These are phyloP conservation scores for Dexiosoma caninum DNA, from an alignment of 2,888 invertebrate species.

Conservation along the genomic window DNA sequence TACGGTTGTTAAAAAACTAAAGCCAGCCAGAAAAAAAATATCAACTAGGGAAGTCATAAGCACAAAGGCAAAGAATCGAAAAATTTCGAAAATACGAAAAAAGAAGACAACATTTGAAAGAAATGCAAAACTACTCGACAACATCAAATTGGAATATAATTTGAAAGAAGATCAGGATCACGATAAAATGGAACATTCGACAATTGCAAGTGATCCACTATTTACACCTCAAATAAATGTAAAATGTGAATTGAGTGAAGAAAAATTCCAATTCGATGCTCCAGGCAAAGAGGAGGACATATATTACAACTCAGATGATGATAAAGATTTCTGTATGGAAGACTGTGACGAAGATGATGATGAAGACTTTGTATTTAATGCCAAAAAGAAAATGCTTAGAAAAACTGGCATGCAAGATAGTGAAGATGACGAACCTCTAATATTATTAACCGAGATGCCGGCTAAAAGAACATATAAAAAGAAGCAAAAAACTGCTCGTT, in stretches of 20 bases:
- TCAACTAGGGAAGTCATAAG: background rate
- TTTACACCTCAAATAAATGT: slow-evolving; percentile 15
- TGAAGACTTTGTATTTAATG: background rate
- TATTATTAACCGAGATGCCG: slow-evolving; percentile 6
- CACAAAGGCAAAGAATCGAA: background rate
- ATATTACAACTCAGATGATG: background rate
- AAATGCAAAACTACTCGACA: background rate
- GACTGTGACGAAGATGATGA: slow-evolving; percentile 21
- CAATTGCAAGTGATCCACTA: slow-evolving; percentile 15
- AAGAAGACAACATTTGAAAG: background rate
- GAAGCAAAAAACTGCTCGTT: slow-evolving; percentile 28
- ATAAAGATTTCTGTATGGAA: slow-evolving; percentile 2
- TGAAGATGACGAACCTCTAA: slow-evolving; percentile 46
- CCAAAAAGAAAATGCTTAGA: background rate
- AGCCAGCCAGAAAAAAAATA: background rate
- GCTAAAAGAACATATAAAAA: background rate
- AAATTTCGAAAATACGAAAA: slow-evolving; percentile 10
- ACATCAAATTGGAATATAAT: background rate
- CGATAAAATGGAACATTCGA: background rate
- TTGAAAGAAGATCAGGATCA: background rate
- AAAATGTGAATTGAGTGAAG: slow-evolving; percentile 19
- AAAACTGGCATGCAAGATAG: background rate
- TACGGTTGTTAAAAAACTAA: slow-evolving; percentile 5
- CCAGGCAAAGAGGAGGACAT: slow-evolving; percentile 20
- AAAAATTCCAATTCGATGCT: background rate